Evolutionary conservation across 2,113 vertebrate genomes (phyloP).

Genomic region (Pollimyrus isidori): DNA sequence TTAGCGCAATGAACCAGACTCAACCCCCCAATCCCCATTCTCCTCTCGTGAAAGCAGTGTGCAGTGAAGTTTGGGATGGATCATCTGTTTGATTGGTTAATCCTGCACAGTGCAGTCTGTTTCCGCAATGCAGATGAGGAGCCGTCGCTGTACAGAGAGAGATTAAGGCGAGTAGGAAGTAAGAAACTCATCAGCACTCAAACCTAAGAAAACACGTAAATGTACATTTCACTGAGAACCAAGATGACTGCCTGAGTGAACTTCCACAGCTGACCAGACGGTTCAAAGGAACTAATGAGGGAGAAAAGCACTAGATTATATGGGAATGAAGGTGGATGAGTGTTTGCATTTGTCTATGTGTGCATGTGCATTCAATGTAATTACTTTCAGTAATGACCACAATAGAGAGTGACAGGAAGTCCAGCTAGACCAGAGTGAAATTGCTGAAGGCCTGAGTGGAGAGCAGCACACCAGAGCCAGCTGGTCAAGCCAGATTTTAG

Average conservation of each 20-base stretch:
- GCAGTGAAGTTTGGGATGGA: neutral
- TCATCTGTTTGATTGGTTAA: slow-evolving; percentile 11
- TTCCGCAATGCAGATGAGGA: neutral
- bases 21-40: neutral
- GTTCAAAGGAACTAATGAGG: neutral
- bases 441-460: neutral
- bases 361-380: neutral
- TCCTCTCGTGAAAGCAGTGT: neutral
- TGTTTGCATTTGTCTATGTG: neutral
- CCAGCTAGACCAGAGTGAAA: neutral
- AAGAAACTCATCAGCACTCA: neutral
- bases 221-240: neutral
- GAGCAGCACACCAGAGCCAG: neutral
- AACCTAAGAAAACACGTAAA: neutral
- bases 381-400: neutral
- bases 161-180: neutral
- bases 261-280: neutral
- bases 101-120: neutral
- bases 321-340: neutral
- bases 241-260: neutral
- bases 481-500: neutral
- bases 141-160: neutral
- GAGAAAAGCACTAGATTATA: neutral
- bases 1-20: neutral
- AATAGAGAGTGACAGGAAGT: neutral